Base-by-base conservation (phyloP, 2,113 vertebrate species). In the Diphyllodes magnificus region DNA sequence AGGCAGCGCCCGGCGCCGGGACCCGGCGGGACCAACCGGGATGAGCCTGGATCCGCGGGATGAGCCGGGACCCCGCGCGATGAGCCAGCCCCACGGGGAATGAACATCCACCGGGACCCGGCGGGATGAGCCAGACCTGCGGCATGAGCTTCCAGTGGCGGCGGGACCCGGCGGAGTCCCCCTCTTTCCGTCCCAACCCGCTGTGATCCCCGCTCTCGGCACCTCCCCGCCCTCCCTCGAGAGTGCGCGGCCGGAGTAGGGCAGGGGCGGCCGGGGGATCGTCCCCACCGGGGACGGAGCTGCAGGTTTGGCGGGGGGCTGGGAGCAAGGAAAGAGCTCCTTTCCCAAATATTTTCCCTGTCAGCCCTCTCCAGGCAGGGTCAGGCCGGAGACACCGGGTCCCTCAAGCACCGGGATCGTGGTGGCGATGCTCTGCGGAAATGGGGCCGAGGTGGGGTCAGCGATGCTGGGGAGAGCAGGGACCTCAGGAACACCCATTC, bases 351-450 rank as follows among this genome's bases (percentile, higher is more conserved):
- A 3, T 39, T 70, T 30, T 7, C 65, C 61, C 22, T 5, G 4
- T 3, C 57, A 22, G 20, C 25, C 18, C 17, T 16, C 20, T 3
- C 35, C 13, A 20, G 47, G 57, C 72, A 61, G 59, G 64, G 15
- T 33, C 63, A 16, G 57, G 24, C 4, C 1, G 3, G 9, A 23
- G 42, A 15, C 27, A 11, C 1, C 0, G 22, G 13, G 25, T 49
- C 35, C 45, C 28, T 22, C 51, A 6, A 57, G 28, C 64, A 7
- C 25, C 0, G 3, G 54, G 56, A 12, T 1, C 6, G 21, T 6
- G 4, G 33, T 11, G 66, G 15, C 0, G 8, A 30, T 65, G 73
- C 17, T 66, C 35, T 18, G 65, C 15, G 7, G 40, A 7, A 22
- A 6, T 10, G 79, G n/a, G 37, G 11, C 7, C 0, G 5, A 13